phyloP scores from a whole-genome alignment of 1,140 invertebrate species.

The Nautilus pompilius region DNA sequence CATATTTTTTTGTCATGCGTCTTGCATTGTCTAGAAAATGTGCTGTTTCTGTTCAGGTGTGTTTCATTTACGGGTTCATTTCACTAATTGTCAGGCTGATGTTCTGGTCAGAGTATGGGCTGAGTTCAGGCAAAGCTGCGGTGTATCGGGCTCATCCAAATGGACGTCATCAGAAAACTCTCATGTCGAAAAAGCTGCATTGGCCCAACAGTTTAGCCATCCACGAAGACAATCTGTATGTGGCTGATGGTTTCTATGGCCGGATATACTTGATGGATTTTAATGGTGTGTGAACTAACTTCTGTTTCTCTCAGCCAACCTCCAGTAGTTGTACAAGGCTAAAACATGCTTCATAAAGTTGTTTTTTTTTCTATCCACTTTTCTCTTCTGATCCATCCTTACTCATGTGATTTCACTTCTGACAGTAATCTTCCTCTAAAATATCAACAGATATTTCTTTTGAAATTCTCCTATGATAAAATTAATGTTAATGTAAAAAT shows the following conservation, averaged over 20 bases:
- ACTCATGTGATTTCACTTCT: too few species aligned
- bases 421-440: too few species aligned
- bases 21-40: too few species aligned
- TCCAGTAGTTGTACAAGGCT: too few species aligned
- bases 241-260: slow-evolving; percentile 28
- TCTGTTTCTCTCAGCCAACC: background rate
- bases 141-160: slow-evolving; percentile 22
- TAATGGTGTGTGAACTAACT: slow-evolving; percentile 19
- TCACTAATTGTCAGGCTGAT: slow-evolving; percentile 29
- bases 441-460: too few species aligned
- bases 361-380: too few species aligned
- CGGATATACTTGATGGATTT: slow-evolving; percentile 27
- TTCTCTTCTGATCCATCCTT: too few species aligned
- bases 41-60: too few species aligned
- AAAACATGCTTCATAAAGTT: too few species aligned
- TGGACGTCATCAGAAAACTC: slow-evolving; percentile 15
- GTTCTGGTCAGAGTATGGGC: slow-evolving; percentile 36
- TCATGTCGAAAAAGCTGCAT: slow-evolving; percentile 18
- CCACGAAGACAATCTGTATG: slow-evolving; percentile 22
- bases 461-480: too few species aligned
- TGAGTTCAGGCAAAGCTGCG: slow-evolving; percentile 17
- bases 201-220: slow-evolving; percentile 29
- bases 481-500: too few species aligned
- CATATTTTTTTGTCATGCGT: background rate
- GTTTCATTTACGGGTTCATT: too few species aligned